Conservation (phyloP, 2,113 vertebrate species). For the Tapirus terrestris region DNA sequence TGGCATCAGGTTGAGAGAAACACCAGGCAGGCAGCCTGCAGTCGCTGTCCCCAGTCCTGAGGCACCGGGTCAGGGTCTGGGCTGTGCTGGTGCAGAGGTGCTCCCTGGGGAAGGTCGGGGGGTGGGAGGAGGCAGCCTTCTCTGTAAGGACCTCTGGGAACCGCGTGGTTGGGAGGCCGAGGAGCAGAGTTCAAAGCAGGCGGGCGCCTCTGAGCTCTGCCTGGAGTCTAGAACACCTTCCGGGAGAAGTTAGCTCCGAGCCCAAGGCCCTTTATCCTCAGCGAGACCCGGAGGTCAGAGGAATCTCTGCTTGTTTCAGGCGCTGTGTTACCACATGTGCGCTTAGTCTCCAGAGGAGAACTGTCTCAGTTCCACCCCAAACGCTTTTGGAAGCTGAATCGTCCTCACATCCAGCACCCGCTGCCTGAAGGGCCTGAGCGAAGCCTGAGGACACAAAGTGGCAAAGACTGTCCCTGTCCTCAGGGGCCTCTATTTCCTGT, state of each 20-base stretch:
- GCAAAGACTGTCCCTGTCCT: not conserved
- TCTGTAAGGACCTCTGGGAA: not conserved
- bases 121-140: not conserved
- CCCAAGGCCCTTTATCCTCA: not conserved
- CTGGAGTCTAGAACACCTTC: not conserved
- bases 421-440: not conserved
- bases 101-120: not conserved
- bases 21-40: accelerated
- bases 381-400: not conserved
- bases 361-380: not conserved
- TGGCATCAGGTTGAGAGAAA: not conserved
- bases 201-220: not conserved
- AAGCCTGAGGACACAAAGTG: not conserved
- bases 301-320: not conserved
- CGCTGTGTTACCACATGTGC: too few relatives aligned
- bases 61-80: not conserved
- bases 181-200: not conserved
- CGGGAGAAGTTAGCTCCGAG: not conserved
- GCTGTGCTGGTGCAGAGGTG: not conserved
- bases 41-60: not conserved
- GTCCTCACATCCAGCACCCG: not conserved
- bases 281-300: not conserved
- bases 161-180: not conserved
- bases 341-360: not conserved
- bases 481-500: not conserved